phyloP scores from a whole-genome alignment of 2,888 invertebrate genomes.

The Caenorhabditis drosophilae region DNA sequence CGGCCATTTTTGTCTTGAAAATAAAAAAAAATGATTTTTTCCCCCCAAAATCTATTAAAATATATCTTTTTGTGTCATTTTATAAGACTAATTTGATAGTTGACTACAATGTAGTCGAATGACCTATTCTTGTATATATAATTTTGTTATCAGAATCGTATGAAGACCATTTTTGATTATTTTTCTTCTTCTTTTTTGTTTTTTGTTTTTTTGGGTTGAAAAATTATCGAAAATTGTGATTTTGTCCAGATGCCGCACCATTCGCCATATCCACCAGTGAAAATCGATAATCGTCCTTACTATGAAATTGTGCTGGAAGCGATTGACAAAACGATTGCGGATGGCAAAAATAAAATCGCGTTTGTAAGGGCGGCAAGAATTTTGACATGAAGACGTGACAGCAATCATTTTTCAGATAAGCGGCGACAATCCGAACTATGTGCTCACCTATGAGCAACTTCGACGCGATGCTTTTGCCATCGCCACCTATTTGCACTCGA shows the following conservation, averaged over 20 bases:
- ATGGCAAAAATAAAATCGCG: constrained; percentile 43
- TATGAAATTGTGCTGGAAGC: constrained; percentile 42
- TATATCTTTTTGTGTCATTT: too few species aligned
- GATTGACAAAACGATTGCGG: constrained; percentile 35
- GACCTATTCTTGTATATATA: background rate
- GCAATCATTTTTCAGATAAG: constrained; percentile 24
- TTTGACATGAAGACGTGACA: background rate
- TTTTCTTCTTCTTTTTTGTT: too few species aligned
- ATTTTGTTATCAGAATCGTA: too few species aligned
- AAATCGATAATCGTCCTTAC: constrained; percentile 37
- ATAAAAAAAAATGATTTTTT: too few species aligned
- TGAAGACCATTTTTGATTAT: too few species aligned
- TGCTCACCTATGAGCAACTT: constrained; percentile 36
- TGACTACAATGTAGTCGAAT: background rate
- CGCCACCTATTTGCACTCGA: constrained; percentile 39
- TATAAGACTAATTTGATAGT: too few species aligned
- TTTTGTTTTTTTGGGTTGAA: background rate
- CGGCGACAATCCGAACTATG: constrained; percentile 31
- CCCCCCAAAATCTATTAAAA: too few species aligned
- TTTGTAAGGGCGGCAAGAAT: constrained; percentile 19
- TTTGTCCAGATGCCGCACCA: constrained; percentile 26
- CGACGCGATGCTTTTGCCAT: constrained; percentile 33
- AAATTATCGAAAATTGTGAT: background rate
- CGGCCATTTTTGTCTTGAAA: too few species aligned
- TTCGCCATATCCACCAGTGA: constrained; percentile 46